Conservation (phyloP, 2,797 vertebrate species). For the Ctenopoma kingsleyae region DNA sequence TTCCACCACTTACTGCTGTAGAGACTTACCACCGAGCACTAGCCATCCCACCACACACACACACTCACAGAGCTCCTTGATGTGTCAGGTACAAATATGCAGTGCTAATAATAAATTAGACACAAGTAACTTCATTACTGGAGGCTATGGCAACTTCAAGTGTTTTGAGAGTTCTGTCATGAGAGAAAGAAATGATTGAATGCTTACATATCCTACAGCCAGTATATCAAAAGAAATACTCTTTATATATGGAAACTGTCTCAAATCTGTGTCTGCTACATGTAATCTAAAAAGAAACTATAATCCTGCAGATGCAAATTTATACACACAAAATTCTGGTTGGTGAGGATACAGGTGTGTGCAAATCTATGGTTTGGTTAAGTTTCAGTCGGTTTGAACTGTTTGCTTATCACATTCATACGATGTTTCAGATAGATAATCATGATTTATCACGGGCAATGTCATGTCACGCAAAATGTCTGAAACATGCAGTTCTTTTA, state of each 20-base stretch:
- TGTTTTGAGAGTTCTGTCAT: conserved; percentile 2
- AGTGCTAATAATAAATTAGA: neutral
- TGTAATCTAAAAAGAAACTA: neutral
- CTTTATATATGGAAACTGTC: neutral
- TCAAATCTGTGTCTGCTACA: neutral
- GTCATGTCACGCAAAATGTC: neutral
- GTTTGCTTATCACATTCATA: neutral
- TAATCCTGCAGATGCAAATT: neutral
- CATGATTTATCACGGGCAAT: neutral
- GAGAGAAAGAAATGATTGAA: neutral
- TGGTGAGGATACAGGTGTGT: neutral
- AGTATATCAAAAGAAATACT: neutral
- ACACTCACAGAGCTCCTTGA: neutral
- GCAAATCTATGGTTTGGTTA: neutral
- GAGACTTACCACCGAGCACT: neutral
- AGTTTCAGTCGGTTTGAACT: neutral
- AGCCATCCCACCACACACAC: neutral
- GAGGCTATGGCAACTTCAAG: neutral
- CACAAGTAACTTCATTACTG: neutral
- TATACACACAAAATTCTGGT: neutral
- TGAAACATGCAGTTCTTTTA: no score
- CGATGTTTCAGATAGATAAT: neutral
- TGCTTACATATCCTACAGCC: neutral
- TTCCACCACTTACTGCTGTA: neutral
- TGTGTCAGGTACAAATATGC: conserved; percentile 6